phyloP scores from a whole-genome alignment of 2,113 vertebrate species.

The Malaclemys terrapin region DNA sequence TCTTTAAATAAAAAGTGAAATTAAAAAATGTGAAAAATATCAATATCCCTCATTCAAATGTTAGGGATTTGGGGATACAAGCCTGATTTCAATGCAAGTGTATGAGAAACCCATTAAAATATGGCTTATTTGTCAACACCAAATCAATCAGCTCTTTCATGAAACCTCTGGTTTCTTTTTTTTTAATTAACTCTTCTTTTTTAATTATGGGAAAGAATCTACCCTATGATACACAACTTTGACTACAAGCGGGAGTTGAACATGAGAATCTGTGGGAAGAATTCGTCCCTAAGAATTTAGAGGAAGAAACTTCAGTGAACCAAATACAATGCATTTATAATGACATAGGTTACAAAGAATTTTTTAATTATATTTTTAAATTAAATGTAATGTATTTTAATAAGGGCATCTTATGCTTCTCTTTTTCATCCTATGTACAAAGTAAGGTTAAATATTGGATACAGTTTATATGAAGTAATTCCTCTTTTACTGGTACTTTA shows the following conservation, averaged over 20 bases:
- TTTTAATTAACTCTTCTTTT: not conserved
- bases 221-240: not conserved
- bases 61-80: not conserved
- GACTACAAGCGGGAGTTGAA: not conserved
- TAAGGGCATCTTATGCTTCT: not conserved
- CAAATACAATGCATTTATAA: not conserved
- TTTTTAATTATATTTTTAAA: not conserved
- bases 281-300: not conserved
- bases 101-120: not conserved
- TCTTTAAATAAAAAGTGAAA: not conserved
- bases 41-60: not conserved
- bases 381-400: not conserved
- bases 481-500: not conserved
- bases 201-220: not conserved
- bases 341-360: not conserved
- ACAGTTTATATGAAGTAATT: conserved; percentile 2
- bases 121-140: not conserved
- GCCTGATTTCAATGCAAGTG: not conserved
- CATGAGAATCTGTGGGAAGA: not conserved
- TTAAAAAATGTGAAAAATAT: not conserved
- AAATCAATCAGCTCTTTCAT: not conserved
- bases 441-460: not conserved
- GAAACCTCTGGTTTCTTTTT: not conserved
- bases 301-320: not conserved
- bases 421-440: not conserved